A percentile compares a stretch with the other conserved stretches of the same genome.
phyloP scores from a whole-genome alignment of 2,797 vertebrate species.

The Astyanax mexicanus region DNA sequence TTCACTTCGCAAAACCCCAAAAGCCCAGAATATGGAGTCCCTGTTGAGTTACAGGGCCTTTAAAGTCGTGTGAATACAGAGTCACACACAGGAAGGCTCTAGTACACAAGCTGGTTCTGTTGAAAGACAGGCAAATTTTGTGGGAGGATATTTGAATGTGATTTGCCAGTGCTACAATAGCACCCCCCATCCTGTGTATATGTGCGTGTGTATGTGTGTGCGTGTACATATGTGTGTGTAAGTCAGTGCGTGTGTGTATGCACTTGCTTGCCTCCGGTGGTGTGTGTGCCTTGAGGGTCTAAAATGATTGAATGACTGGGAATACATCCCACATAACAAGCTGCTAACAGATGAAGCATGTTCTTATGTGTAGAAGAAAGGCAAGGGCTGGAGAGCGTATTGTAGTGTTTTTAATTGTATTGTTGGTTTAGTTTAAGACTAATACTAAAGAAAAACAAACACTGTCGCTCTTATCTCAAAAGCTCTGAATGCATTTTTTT shows the following conservation, averaged over 20 bases:
- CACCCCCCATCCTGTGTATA: slow-evolving; percentile 47
- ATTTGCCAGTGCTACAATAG: slow-evolving; percentile 80
- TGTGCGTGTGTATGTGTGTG: slow-evolving; percentile 10
- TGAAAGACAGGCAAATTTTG: slow-evolving; percentile 86
- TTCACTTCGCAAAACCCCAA: slow-evolving; percentile 10
- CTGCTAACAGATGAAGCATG: slow-evolving; percentile 24
- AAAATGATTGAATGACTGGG: slow-evolving; percentile 54
- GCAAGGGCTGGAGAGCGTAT: not conserved
- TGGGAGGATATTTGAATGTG: slow-evolving; percentile 90
- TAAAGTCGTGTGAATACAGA: slow-evolving; percentile 40
- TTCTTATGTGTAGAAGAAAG: slow-evolving; percentile 1
- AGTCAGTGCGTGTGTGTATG: slow-evolving; percentile 12
- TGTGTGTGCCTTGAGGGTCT: slow-evolving; percentile 53
- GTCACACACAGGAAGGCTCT: slow-evolving; percentile 53
- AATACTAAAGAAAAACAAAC: not conserved
- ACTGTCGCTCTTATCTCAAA: not conserved
- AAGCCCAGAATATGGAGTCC: slow-evolving; percentile 29
- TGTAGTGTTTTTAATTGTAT: not conserved
- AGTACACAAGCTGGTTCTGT: slow-evolving; percentile 72
- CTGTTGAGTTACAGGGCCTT: slow-evolving; percentile 21
- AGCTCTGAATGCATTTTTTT: not conserved
- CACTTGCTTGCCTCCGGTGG: slow-evolving; percentile 44
- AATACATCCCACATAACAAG: slow-evolving; percentile 42
- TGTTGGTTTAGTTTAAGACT: not conserved
- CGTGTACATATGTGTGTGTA: not conserved